Conservation (phyloP, 2,113 vertebrate genomes). For the Capreolus pygargus region DNA sequence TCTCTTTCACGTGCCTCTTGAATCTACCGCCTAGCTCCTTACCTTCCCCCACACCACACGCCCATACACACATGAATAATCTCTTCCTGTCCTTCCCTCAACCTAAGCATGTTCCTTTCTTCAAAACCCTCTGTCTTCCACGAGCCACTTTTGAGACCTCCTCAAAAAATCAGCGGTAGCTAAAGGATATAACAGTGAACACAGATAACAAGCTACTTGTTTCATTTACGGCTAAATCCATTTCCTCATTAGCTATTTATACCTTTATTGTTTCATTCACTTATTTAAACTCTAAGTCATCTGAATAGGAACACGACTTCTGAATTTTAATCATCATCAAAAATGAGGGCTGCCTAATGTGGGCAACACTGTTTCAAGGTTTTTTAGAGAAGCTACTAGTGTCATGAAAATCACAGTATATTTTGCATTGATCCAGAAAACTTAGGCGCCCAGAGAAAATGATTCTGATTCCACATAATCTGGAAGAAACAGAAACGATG, state of each 20-base stretch:
- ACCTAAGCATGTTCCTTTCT: neutral
- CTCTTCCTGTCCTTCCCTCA: neutral
- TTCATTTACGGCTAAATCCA: neutral
- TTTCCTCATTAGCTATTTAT: neutral
- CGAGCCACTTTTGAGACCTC: neutral
- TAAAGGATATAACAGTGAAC: neutral
- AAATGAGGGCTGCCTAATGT: neutral
- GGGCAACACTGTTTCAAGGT: neutral
- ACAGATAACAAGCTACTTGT: neutral
- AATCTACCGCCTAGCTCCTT: neutral
- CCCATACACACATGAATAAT: neutral
- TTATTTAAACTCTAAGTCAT: neutral
- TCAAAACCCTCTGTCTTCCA: neutral
- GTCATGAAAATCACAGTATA: neutral
- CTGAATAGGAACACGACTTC: neutral
- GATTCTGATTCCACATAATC: neutral
- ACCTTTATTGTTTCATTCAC: neutral
- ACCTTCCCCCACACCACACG: neutral
- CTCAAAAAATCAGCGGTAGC: neutral
- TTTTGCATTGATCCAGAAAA: neutral
- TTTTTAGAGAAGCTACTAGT: neutral
- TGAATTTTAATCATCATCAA: neutral
- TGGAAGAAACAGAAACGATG: neutral
- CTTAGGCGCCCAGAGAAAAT: neutral
- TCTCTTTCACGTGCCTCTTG: neutral